phyloP scores from a whole-genome alignment of 2,888 invertebrate genomes.

The Lepetodrilus schrolli region DNA sequence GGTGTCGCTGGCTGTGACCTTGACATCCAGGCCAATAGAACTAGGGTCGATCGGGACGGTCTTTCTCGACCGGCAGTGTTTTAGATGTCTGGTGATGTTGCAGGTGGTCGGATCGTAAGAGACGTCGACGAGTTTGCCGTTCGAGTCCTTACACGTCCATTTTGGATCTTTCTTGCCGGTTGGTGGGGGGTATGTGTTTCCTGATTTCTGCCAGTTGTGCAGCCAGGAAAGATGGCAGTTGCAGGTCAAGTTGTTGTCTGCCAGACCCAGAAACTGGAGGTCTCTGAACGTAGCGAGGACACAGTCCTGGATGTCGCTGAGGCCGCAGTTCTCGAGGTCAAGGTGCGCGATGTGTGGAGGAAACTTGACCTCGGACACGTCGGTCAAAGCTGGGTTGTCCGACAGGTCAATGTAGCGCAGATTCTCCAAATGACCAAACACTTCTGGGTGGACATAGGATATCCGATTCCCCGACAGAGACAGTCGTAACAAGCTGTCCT shows the following conservation, averaged over 20 bases:
- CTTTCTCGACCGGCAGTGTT: not conserved
- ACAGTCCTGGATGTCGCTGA: slow-evolving; percentile 41
- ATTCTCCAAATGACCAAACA: slow-evolving; percentile 41
- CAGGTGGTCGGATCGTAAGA: not conserved
- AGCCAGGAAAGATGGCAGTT: slow-evolving; percentile 39
- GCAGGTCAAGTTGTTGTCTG: slow-evolving; percentile 43
- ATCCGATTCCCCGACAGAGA: slow-evolving; percentile 14
- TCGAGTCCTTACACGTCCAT: not conserved
- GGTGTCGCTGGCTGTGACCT: not conserved
- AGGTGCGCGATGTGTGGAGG: slow-evolving; percentile 49
- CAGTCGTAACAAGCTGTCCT: slow-evolving; percentile 6
- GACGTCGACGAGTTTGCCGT: not conserved
- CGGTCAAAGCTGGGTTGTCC: not conserved
- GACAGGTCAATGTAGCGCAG: slow-evolving; percentile 47
- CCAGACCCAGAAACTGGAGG: slow-evolving; percentile 38
- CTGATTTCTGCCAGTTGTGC: not conserved
- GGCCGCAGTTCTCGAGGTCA: slow-evolving; percentile 53
- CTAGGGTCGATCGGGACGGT: not conserved
- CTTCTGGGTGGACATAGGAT: slow-evolving; percentile 28
- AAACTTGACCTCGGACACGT: slow-evolving; percentile 43
- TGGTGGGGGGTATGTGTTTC: not conserved
- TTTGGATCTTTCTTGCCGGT: not conserved
- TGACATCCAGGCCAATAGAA: not conserved
- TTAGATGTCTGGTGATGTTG: not conserved
- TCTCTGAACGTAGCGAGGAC: slow-evolving; percentile 38